Conservation (phyloP, 1,140 invertebrate genomes). For the Penaeus chinensis region DNA sequence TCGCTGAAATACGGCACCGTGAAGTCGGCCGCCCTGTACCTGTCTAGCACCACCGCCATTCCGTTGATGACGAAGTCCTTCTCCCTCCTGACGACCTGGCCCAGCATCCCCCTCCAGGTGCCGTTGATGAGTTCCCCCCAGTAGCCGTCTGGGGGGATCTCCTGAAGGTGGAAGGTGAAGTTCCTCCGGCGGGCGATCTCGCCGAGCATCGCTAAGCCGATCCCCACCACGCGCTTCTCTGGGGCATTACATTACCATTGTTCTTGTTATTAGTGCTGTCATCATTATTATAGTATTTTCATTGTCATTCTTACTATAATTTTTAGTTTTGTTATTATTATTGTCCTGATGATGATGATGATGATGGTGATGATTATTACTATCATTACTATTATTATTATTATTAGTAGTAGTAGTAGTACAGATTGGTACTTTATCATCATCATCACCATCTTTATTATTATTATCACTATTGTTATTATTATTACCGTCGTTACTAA, state of each 20-base stretch:
- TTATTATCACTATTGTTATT: too few species aligned
- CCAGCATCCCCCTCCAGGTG: conserved; percentile 37
- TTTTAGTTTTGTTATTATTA: too few species aligned
- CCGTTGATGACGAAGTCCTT: conserved; percentile 53
- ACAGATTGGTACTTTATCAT: too few species aligned
- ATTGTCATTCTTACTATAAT: too few species aligned
- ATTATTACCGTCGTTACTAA: too few species aligned
- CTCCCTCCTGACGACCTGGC: conserved; percentile 39
- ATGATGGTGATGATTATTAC: too few species aligned
- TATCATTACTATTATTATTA: too few species aligned
- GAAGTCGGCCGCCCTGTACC: conserved; percentile 38
- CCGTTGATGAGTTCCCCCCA: conserved; percentile 49
- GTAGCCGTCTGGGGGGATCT: conserved; percentile 39
- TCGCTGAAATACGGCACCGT: conserved; percentile 42
- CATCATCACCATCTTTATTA: too few species aligned
- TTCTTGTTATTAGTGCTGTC: too few species aligned
- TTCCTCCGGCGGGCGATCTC: conserved; percentile 28
- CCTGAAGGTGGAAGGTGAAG: conserved; percentile 42
- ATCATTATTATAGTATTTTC: too few species aligned
- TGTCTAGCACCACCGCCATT: conserved; percentile 32
- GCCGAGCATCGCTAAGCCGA: conserved; percentile 28
- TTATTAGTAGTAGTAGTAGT: too few species aligned
- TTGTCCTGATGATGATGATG: too few species aligned
- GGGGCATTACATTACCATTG: not conserved
- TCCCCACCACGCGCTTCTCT: conserved; percentile 19